Evolutionary conservation across 2,888 invertebrate species (phyloP), one percentile per base, ranked within the genome.

Genomic region (Chrysopilus asiliformis): DNA sequence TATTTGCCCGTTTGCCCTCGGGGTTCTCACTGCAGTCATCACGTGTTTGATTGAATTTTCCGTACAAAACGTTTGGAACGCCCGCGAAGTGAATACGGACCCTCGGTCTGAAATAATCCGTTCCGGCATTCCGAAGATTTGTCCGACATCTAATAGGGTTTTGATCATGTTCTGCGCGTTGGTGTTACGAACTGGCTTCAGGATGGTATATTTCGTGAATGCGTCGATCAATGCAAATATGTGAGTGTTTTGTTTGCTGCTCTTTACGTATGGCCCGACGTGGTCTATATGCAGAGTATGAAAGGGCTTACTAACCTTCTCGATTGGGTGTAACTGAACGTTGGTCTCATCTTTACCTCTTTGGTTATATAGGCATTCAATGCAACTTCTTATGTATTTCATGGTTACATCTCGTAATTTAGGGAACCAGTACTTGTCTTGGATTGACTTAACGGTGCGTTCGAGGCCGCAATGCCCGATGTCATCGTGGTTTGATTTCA

Each of bases 351-450:
- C 25, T n/a, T 12, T 14, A 8, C 25, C 24, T 3, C 16, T 10
- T 12, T 33, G 20, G 19, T 42, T 43, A 14, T 43, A 43, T 4
- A 57, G 32, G 37, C 60, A 64, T 5, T 54, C 43, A 2, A 64
- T 43, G 39, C 60, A 63, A 6, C 53, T 47, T 2, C 31, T 34
- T 5, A 62, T 53, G 39, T 64, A 60, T 34, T 55, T 49, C 28
- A 51, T 49, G 2, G 58, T 50, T 27, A 54, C 58, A 2, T 41
- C 28, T 19, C 45, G 43, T 56, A 61, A 55, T 7, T 49, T 49
- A 0, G 53, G 52, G 36, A 63, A 62, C 57, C 57, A 64, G 43
- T 56, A 64, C 9, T 46, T 41, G 24, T 47, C 32, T 10, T 19
- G 31, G 3, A 37, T 10, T 9, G 4, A n/a, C 12, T 37, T 26